A percentile compares a stretch with the other conserved stretches of the same genome.
Conservation (phyloP, 1,140 invertebrate genomes). For the Camponotus vicinus region DNA sequence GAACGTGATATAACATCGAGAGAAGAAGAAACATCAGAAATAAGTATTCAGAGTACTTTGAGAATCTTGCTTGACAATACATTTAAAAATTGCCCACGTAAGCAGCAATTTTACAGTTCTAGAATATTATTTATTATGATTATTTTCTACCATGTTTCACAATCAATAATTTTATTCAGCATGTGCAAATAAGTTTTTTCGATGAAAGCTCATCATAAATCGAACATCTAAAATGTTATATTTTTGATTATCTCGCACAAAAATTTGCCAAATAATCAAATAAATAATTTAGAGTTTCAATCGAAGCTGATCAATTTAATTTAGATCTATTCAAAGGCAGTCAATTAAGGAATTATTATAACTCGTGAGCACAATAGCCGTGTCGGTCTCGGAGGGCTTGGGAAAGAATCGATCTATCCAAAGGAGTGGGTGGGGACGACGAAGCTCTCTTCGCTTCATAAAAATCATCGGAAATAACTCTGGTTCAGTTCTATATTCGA, state of each 20-base stretch:
- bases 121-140: neutral
- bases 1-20: slow-evolving; percentile 69
- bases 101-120: neutral
- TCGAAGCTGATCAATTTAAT: neutral
- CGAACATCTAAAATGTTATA: neutral
- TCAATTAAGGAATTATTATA: slow-evolving; percentile 47
- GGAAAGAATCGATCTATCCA: slow-evolving; percentile 37
- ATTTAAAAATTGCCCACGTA: neutral
- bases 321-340: neutral
- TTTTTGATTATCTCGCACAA: neutral
- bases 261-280: neutral
- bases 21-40: slow-evolving; percentile 63
- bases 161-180: neutral
- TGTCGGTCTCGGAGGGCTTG: slow-evolving; percentile 22
- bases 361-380: slow-evolving; percentile 29
- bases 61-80: neutral
- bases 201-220: neutral
- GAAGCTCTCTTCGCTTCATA: slow-evolving; percentile 21
- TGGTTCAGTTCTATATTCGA: slow-evolving; percentile 40
- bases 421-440: slow-evolving; percentile 4
- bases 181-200: neutral
- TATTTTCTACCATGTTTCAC: neutral
- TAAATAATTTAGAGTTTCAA: neutral
- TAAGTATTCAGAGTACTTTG: slow-evolving; percentile 9
- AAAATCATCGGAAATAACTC: slow-evolving; percentile 38